Conservation (phyloP, 2,888 invertebrate genomes). For the Macaria notata region DNA sequence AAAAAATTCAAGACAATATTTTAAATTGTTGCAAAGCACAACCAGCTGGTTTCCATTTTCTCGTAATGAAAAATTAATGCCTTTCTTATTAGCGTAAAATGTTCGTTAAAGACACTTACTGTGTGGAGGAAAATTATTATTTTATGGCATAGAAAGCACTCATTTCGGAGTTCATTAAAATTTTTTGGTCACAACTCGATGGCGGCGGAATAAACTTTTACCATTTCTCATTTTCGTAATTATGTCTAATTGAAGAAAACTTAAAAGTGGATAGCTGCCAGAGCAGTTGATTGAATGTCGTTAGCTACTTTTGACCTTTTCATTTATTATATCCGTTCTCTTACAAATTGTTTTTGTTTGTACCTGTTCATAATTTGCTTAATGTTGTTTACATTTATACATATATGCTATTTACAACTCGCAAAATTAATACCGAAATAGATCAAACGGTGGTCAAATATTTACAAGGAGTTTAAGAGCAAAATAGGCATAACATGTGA, state of each 20-base stretch:
- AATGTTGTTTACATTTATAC: no score
- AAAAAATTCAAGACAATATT: no score
- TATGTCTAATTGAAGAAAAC: slow-evolving; percentile 62
- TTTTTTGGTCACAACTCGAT: slow-evolving; percentile 59
- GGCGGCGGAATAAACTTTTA: slow-evolving; percentile 66
- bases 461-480: no score
- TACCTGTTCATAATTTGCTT: no score
- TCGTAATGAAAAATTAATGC: slow-evolving; percentile 8
- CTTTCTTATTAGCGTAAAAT: slow-evolving; percentile 12
- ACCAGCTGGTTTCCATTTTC: slow-evolving; percentile 1
- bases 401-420: no score
- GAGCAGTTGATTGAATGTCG: slow-evolving; percentile 21
- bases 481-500: no score
- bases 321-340: no score
- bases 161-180: slow-evolving; percentile 66
- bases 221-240: slow-evolving; percentile 75
- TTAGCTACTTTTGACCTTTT: slow-evolving; percentile 2
- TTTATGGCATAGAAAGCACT: slow-evolving; percentile 53
- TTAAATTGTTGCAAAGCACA: no score
- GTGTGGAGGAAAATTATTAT: slow-evolving; percentile 55
- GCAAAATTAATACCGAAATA: no score
- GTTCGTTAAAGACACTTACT: slow-evolving; percentile 38
- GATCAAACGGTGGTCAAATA: no score
- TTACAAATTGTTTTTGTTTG: no score
- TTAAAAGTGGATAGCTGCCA: slow-evolving; percentile 41